These are phyloP conservation scores for Gobio occitaniae DNA, from an alignment of 2,797 vertebrate genomes.

Conservation along the genomic window DNA sequence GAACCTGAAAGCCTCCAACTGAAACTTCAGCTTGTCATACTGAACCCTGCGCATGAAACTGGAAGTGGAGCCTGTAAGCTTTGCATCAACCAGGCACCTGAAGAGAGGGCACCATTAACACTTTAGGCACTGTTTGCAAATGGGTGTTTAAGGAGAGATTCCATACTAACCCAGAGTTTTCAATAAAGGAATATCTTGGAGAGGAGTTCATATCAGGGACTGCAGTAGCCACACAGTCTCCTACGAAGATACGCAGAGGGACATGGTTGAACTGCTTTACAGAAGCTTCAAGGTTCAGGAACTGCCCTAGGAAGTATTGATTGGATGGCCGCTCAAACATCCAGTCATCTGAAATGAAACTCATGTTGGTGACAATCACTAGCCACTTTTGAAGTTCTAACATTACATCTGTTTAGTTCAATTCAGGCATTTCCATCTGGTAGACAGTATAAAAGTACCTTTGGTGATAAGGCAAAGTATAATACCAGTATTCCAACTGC, in stretches of 20 bases:
- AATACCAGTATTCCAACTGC: too few relatives aligned
- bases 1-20: constrained; percentile 76
- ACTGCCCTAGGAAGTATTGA: constrained; percentile 69
- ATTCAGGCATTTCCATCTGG: too few relatives aligned
- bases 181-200: constrained; percentile 73
- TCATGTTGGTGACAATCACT: neutral
- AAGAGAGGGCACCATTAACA: neutral
- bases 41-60: constrained; percentile 61
- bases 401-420: too few relatives aligned
- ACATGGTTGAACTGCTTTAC: constrained; percentile 71
- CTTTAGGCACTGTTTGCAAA: neutral
- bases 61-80: constrained; percentile 67
- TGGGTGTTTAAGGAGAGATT: too few relatives aligned
- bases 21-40: constrained; percentile 69
- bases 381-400: neutral
- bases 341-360: too few relatives aligned
- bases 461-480: too few relatives aligned
- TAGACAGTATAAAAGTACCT: too few relatives aligned
- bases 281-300: constrained; percentile 67
- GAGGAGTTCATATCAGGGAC: neutral
- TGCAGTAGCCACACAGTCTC: constrained; percentile 68
- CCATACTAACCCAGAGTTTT: constrained; percentile 68
- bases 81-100: constrained; percentile 73
- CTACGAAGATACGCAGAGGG: constrained; percentile 72
- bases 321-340: constrained; percentile 61